phyloP scores from a whole-genome alignment of 2,888 invertebrate genomes.

The Troglohyphantes excavatus region DNA sequence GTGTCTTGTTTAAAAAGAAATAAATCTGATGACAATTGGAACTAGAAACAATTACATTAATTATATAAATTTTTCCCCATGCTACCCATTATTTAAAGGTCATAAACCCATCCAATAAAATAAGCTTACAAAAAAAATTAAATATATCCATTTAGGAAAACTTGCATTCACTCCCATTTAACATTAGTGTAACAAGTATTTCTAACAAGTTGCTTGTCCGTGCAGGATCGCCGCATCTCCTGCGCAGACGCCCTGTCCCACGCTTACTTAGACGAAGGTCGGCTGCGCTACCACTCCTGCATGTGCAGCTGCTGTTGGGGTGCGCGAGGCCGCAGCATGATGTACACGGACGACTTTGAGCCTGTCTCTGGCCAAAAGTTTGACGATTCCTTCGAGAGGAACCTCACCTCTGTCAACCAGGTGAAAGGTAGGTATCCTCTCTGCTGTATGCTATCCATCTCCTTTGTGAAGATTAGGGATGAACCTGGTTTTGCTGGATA shows the following conservation, averaged over 20 bases:
- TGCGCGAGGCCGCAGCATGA: constrained; percentile 86
- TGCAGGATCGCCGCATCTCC: constrained; percentile 94
- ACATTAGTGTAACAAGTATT: neutral
- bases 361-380: constrained; percentile 94
- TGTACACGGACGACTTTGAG: constrained; percentile 95
- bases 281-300: constrained; percentile 99
- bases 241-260: constrained; percentile 97
- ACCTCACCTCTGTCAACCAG: constrained; percentile 94
- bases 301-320: constrained; percentile 99
- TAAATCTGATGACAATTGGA: too few relatives aligned
- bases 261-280: constrained; percentile 98
- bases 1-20: too few relatives aligned
- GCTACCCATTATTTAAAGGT: too few relatives aligned
- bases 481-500: too few relatives aligned
- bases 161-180: too few relatives aligned
- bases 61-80: too few relatives aligned
- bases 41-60: too few relatives aligned
- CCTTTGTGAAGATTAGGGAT: too few relatives aligned
- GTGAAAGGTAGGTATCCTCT: constrained; percentile 90
- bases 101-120: too few relatives aligned
- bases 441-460: neutral
- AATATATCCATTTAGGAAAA: too few relatives aligned
- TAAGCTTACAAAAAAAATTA: too few relatives aligned
- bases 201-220: neutral
- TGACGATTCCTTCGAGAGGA: constrained; percentile 98